Percentiles rank a stretch among this genome's conserved stretches.
These are phyloP conservation scores for Drosophila ambigua DNA, from an alignment of 1,140 invertebrate genomes.

Conservation along the genomic window DNA sequence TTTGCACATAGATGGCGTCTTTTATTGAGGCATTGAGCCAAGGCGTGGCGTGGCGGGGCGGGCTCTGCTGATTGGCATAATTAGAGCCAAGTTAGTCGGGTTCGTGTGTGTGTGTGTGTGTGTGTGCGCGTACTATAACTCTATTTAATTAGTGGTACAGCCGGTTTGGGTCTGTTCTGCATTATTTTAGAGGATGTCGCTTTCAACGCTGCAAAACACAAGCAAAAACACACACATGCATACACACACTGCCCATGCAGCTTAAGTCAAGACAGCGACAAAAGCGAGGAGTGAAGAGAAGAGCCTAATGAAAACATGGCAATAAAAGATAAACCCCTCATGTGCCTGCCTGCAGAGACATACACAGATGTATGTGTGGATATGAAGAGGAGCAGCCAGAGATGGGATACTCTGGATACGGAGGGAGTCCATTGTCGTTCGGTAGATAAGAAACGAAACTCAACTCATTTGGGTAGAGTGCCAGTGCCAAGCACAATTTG, in stretches of 20 bases:
- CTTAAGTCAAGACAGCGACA: slow-evolving; percentile 23
- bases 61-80: slow-evolving; percentile 71
- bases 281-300: slow-evolving; percentile 23
- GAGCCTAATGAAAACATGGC: slow-evolving; percentile 70
- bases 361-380: not conserved
- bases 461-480: slow-evolving; percentile 70
- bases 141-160: slow-evolving; percentile 72
- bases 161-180: slow-evolving; percentile 48
- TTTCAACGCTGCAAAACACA: not conserved
- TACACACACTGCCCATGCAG: slow-evolving; percentile 18
- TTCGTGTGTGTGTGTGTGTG: not conserved
- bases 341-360: slow-evolving; percentile 25
- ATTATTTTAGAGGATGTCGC: slow-evolving; percentile 42
- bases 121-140: slow-evolving; percentile 48
- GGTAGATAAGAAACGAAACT: slow-evolving; percentile 59
- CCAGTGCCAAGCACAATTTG: slow-evolving; percentile 66
- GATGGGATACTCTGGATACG: slow-evolving; percentile 1
- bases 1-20: slow-evolving; percentile 80
- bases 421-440: slow-evolving; percentile 46
- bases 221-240: not conserved
- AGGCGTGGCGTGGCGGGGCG: slow-evolving; percentile 23
- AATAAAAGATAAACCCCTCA: slow-evolving; percentile 75
- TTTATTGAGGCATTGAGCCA: slow-evolving; percentile 58
- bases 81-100: slow-evolving; percentile 56
- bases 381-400: not conserved